Percentiles rank a stretch among this genome's conserved stretches.
phyloP scores from a whole-genome alignment of 2,113 vertebrate genomes.

The Anser cygnoides region DNA sequence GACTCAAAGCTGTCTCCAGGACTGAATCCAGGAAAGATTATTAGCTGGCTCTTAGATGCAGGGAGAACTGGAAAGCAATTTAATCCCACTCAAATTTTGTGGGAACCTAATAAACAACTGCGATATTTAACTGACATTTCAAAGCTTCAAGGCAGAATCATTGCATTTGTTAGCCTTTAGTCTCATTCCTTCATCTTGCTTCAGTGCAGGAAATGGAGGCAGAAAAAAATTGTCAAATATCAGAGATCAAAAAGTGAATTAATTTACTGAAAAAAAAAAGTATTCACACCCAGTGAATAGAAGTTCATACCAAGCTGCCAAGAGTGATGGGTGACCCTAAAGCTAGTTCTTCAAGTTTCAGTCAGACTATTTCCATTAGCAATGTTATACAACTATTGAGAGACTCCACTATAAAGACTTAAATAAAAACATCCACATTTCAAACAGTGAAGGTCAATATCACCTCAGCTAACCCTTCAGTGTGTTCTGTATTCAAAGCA shows the following conservation, averaged over 20 bases:
- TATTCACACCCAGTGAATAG: neutral
- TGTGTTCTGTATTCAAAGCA: neutral
- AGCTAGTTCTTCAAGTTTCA: neutral
- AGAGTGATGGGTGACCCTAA: neutral
- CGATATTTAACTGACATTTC: slow-evolving; percentile 54
- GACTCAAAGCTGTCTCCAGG: neutral
- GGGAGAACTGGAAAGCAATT: neutral
- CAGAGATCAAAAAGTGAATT: neutral
- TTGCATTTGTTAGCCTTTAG: neutral
- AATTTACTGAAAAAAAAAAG: neutral
- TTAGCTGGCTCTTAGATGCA: neutral
- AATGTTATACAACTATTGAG: neutral
- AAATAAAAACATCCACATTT: neutral
- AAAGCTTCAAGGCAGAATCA: slow-evolving; percentile 30
- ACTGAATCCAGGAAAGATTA: neutral
- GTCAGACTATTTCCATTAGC: neutral
- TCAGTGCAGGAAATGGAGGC: neutral
- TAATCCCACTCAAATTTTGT: slow-evolving; percentile 30
- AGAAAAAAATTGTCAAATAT: neutral
- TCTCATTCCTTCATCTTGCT: neutral
- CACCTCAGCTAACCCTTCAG: neutral
- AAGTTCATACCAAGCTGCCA: neutral
- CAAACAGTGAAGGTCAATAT: neutral
- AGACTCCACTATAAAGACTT: neutral
- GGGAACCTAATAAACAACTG: slow-evolving; percentile 38